Evolutionary conservation across 2,888 invertebrate genomes (phyloP).

Genomic region (Clepsis dumicolana): DNA sequence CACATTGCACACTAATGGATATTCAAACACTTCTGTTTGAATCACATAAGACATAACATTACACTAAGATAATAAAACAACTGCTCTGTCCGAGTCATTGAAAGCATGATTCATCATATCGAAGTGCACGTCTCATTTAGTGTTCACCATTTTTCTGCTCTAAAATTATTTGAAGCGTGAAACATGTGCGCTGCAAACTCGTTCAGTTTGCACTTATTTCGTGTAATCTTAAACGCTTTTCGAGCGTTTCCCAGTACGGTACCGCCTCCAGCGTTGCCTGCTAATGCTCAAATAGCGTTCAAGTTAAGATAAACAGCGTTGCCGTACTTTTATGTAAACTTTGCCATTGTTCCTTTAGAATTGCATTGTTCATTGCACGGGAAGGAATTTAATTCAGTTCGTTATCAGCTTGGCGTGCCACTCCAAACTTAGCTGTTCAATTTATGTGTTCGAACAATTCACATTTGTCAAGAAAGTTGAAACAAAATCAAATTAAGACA

Average conservation of each 20-base stretch:
- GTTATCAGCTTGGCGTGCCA: conserved; percentile 61
- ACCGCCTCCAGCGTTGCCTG: conserved; percentile 16
- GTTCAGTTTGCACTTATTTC: conserved; percentile 29
- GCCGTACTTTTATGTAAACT: conserved; percentile 58
- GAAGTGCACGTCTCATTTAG: conserved; percentile 24
- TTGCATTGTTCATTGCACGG: conserved; percentile 47
- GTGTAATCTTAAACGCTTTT: conserved; percentile 31
- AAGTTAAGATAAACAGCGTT: conserved; percentile 61
- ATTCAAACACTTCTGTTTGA: conserved; percentile 7
- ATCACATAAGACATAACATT: conserved; percentile 13
- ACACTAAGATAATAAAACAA: conserved; percentile 14
- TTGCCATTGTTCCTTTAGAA: conserved; percentile 64
- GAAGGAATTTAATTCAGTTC: conserved; percentile 42
- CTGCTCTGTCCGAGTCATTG: conserved; percentile 12
- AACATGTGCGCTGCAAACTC: conserved; percentile 32
- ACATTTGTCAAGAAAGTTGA: conserved; percentile 19
- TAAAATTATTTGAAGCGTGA: conserved; percentile 27
- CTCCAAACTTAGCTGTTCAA: conserved; percentile 49
- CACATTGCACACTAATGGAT: conserved; percentile 13
- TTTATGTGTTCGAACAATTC: conserved; percentile 32
- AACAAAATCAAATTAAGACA: conserved; percentile 4
- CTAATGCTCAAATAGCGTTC: conserved; percentile 60
- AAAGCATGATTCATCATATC: conserved; percentile 26
- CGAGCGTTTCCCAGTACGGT: conserved; percentile 19
- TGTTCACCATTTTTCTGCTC: conserved; percentile 14